Percentiles rank a stretch among this genome's conserved stretches.
Conservation (phyloP, 2,888 invertebrate species). For the Thecocarcelia acutangulata region DNA sequence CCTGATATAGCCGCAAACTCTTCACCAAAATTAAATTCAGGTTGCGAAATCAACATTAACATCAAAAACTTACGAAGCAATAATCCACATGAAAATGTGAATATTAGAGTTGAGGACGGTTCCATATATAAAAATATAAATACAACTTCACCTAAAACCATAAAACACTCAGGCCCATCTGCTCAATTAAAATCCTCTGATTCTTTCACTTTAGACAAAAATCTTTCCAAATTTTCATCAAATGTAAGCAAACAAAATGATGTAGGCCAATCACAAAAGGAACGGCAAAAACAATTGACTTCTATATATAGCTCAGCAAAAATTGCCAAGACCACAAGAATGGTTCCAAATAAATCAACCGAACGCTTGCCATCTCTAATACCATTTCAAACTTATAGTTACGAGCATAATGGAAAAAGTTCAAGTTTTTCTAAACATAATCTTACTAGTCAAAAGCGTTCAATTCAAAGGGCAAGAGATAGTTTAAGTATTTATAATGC, state of each 20-base stretch:
- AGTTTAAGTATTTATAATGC: slow-evolving; percentile 15
- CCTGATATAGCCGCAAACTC: not conserved
- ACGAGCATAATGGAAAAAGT: not conserved
- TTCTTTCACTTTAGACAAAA: slow-evolving; percentile 73
- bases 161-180: not conserved
- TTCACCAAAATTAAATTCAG: slow-evolving; percentile 65
- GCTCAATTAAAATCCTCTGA: slow-evolving; percentile 32
- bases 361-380: slow-evolving; percentile 44
- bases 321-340: not conserved
- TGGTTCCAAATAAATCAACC: not conserved
- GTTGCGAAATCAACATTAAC: slow-evolving; percentile 76
- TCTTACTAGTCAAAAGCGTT: not conserved
- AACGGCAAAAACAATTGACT: slow-evolving; percentile 33
- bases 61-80: slow-evolving; percentile 69
- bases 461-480: not conserved
- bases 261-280: not conserved
- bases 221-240: slow-evolving; percentile 72
- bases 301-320: slow-evolving; percentile 38
- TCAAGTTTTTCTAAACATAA: not conserved
- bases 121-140: slow-evolving; percentile 3
- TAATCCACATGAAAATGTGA: slow-evolving; percentile 71
- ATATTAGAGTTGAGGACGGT: slow-evolving; percentile 74
- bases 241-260: not conserved
- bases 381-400: slow-evolving; percentile 3
- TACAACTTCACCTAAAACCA: not conserved